A percentile compares a stretch with the other conserved stretches of the same genome.
These are phyloP conservation scores for Drosophila funebris DNA, from an alignment of 1,140 invertebrate genomes.

Conservation along the genomic window DNA sequence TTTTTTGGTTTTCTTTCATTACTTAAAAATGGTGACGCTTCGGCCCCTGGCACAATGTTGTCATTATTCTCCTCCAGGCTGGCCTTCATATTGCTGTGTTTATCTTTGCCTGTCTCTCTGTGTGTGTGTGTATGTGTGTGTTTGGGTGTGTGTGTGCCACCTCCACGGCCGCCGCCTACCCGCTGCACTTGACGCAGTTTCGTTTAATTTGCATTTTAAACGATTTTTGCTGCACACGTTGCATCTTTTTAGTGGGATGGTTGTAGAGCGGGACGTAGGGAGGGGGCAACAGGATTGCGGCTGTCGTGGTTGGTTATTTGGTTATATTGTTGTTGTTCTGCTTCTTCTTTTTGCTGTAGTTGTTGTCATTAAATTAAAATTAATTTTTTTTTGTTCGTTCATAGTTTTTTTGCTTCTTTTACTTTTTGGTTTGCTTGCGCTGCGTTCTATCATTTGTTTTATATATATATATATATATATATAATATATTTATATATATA, in stretches of 20 bases:
- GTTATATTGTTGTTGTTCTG: conserved; percentile 43
- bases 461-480: conserved; percentile 11
- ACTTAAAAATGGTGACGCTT: conserved; percentile 63
- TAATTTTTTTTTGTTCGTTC: conserved; percentile 67
- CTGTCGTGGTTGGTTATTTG: conserved; percentile 39
- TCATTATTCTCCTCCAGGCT: conserved; percentile 44
- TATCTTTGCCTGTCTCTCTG: conserved; percentile 3
- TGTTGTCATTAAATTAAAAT: conserved; percentile 74
- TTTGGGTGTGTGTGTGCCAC: conserved; percentile 30
- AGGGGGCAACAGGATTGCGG: conserved; percentile 3
- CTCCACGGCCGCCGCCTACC: conserved; percentile 11
- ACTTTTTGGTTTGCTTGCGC: conserved; percentile 25
- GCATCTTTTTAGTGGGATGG: conserved; percentile 54
- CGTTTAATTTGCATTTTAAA: conserved; percentile 82
- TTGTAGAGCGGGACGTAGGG: neutral
- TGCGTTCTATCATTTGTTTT: conserved; percentile 40
- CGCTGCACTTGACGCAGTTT: conserved; percentile 57
- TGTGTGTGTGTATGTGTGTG: conserved; percentile 31
- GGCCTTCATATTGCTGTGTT: conserved; percentile 34
- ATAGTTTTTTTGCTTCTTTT: conserved; percentile 45
- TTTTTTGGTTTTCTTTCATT: conserved; percentile 60
- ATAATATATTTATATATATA: conserved; percentile 23
- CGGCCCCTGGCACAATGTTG: conserved; percentile 49
- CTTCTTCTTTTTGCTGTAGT: conserved; percentile 18
- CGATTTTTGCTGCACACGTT: conserved; percentile 81